phyloP scores from a whole-genome alignment of 2,113 vertebrate species.

The Nanger granti region DNA sequence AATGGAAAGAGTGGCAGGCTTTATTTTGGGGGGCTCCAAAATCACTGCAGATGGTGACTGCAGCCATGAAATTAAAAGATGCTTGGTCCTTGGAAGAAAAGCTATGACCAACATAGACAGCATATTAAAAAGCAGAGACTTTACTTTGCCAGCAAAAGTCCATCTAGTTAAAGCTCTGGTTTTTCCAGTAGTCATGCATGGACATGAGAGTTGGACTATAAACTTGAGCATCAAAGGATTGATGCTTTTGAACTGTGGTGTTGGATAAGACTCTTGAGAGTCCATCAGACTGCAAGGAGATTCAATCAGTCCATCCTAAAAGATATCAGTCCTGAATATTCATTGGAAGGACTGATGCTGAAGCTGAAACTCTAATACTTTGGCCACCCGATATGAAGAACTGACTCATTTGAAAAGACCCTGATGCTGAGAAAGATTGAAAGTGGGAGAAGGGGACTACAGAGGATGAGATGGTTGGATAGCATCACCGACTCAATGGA shows the following conservation, averaged over 20 bases:
- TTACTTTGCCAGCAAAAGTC: background rate
- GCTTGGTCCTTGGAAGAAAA: background rate
- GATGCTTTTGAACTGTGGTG: background rate
- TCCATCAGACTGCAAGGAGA: background rate
- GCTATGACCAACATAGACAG: background rate
- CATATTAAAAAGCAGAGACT: background rate
- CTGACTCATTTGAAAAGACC: background rate
- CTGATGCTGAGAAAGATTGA: background rate
- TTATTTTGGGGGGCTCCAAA: background rate
- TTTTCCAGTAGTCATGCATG: background rate
- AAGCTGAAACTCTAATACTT: background rate
- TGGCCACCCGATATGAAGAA: background rate
- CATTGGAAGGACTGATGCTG: background rate
- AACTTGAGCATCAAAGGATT: background rate
- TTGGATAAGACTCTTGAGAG: background rate
- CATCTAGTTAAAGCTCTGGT: background rate
- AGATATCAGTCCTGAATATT: background rate
- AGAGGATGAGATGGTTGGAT: background rate
- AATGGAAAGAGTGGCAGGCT: background rate
- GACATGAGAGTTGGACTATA: background rate
- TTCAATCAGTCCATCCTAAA: background rate
- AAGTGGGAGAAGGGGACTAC: background rate
- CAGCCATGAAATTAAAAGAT: background rate
- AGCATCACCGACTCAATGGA: background rate
- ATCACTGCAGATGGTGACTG: background rate